Conservation (phyloP, 2,888 invertebrate species). For the Eubasilissa splendida region DNA sequence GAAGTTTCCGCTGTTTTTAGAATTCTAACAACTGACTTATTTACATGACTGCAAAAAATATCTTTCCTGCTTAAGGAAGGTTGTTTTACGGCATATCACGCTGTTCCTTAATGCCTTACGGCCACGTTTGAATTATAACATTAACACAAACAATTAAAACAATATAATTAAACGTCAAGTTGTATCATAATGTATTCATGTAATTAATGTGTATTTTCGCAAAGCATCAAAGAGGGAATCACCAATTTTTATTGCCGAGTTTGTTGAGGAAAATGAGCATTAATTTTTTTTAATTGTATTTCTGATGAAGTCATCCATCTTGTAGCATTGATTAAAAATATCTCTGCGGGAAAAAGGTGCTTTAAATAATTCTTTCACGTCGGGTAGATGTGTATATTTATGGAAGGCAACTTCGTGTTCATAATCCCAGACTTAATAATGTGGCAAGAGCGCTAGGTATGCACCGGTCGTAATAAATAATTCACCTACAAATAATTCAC, state of each 20-base stretch:
- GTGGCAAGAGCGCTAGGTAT: slow-evolving; percentile 33
- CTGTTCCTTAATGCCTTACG: not conserved
- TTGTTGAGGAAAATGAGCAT: slow-evolving; percentile 10
- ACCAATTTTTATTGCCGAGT: not conserved
- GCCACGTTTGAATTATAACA: slow-evolving; percentile 1
- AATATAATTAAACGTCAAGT: slow-evolving; percentile 8
- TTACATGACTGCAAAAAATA: not conserved
- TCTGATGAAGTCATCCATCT: slow-evolving; percentile 40
- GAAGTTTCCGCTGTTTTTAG: not conserved
- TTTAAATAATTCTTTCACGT: slow-evolving; percentile 38
- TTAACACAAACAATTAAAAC: slow-evolving; percentile 8
- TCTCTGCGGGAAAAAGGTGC: not conserved
- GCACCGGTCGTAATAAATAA: slow-evolving; percentile 53
- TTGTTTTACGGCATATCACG: not conserved
- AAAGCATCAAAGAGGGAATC: too few relatives aligned
- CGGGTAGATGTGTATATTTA: slow-evolving; percentile 29
- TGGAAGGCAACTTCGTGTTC: slow-evolving; percentile 28
- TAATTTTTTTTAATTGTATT: slow-evolving; percentile 4
- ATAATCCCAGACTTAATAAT: slow-evolving; percentile 56
- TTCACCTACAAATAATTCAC: slow-evolving; percentile 52
- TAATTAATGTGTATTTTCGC: too few relatives aligned
- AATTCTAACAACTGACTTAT: slow-evolving; percentile 3
- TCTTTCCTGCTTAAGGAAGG: not conserved
- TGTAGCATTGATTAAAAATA: slow-evolving; percentile 23
- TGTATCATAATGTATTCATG: not conserved